These are phyloP conservation scores for Heliconius melpomene DNA, from an alignment of 1,140 invertebrate genomes.

Conservation along the genomic window DNA sequence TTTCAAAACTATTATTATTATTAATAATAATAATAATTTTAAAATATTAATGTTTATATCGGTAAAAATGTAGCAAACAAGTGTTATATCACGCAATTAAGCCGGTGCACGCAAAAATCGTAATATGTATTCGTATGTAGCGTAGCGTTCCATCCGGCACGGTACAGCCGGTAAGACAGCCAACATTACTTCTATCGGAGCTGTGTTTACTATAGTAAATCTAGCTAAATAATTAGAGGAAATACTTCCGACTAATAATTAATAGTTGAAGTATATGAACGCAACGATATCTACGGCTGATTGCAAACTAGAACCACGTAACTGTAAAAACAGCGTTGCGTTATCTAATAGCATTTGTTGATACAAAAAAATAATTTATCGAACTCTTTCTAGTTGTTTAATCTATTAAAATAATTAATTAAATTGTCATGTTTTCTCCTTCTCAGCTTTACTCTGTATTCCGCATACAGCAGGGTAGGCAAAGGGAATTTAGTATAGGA, in stretches of 20 bases:
- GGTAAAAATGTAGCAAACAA: background rate
- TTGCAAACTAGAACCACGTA: slow-evolving; percentile 53
- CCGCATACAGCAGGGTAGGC: too few species aligned
- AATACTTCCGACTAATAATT: slow-evolving; percentile 64
- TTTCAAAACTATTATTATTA: background rate
- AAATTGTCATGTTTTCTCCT: too few species aligned
- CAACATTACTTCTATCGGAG: background rate
- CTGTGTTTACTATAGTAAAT: slow-evolving; percentile 15
- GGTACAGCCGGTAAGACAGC: background rate
- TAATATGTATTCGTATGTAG: background rate
- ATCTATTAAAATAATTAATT: background rate
- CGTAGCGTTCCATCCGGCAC: slow-evolving; percentile 15
- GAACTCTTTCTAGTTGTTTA: background rate
- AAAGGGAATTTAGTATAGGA: too few species aligned
- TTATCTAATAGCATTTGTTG: slow-evolving; percentile 27
- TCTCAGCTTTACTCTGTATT: too few species aligned
- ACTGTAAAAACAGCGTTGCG: slow-evolving; percentile 54
- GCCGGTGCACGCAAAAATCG: slow-evolving; percentile 17
- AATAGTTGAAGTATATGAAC: slow-evolving; percentile 45
- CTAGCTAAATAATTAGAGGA: slow-evolving; percentile 49
- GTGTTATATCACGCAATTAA: slow-evolving; percentile 26
- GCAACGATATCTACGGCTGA: slow-evolving; percentile 57
- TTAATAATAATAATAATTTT: background rate
- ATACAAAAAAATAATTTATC: slow-evolving; percentile 13
- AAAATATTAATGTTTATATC: background rate